Base-by-base conservation (phyloP, 64 coral and sea anemone genomes). In the Montipora sp. region DNA sequence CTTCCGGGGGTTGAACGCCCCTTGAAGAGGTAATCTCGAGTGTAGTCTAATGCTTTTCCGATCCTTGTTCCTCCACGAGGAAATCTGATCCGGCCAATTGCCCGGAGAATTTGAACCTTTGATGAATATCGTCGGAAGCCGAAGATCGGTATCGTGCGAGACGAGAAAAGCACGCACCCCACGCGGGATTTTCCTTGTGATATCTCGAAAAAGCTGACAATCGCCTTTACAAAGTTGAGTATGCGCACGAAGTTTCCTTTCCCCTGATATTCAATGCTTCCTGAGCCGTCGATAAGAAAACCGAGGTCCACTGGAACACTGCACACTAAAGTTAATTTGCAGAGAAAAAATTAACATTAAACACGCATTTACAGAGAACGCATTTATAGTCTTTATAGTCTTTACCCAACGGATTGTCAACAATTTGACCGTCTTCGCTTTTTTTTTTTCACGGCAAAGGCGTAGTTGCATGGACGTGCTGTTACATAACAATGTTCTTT, bases 221-320 rank as follows among this genome's bases (percentile, higher is more conserved):
- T 43, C 8, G 91, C 87, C 23, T 93, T 87, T 22, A 93, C 65
- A 53, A 88, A 88, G 47, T 77, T 68, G 1, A 93, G 84, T 6
- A 93, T 87, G 20, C 53, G 75, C 20, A 20, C 71, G 51, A 93
- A 93, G 60, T 93, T 87, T 44, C 75, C 80, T 44, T 73, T 58
- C 4, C 91, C 91, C 55, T 77, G 87, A 69, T 77, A 78, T 65
- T 89, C 87, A 59, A 93, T 87, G 36, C 91, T 93, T 73, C 75
- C 75, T 5, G 91, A 93, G 5, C 91, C 91, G 60, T 93, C 91
- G 77, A 93, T 63, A 11, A 88, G 48, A 73, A 93, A 87, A 22
- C 83, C 91, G 61, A 93, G 83, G 51, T 93, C 91, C 23, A 89
- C 23, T 19, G 19, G 47, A 48, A 80, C 3, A 58, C 59, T 51